These are phyloP conservation scores for Dicyrtomina minuta DNA, from an alignment of 2,888 invertebrate genomes.

Conservation along the genomic window DNA sequence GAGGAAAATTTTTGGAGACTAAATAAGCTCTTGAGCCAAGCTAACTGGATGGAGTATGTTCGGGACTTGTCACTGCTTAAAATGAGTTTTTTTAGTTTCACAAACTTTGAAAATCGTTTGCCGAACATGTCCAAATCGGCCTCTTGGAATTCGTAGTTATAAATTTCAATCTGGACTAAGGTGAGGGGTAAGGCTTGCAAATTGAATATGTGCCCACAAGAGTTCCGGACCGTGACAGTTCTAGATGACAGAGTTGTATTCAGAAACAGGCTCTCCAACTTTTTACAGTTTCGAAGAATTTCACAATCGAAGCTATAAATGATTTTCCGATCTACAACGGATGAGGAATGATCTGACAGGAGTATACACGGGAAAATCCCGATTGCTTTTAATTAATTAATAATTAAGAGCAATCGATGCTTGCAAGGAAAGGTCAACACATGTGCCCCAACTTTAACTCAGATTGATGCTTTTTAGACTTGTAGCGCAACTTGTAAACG, in stretches of 20 bases:
- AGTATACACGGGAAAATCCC: constrained; percentile 14
- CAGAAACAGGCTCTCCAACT: constrained; percentile 12
- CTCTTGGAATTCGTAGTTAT: neutral
- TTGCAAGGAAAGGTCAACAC: too few relatives aligned
- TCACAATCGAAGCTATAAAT: neutral
- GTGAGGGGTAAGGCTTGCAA: neutral
- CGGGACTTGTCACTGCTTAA: neutral
- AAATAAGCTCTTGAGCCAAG: constrained; percentile 11
- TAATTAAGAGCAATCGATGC: too few relatives aligned
- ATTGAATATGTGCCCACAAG: constrained; percentile 1
- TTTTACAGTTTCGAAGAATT: neutral
- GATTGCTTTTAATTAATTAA: too few relatives aligned
- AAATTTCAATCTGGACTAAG: constrained; percentile 4
- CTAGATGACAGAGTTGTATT: neutral
- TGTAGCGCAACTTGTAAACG: too few relatives aligned
- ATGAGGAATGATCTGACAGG: neutral
- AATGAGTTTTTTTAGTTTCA: neutral
- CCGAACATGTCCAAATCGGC: neutral
- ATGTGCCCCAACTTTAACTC: too few relatives aligned
- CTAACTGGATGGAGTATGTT: neutral
- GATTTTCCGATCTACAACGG: neutral
- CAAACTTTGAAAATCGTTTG: neutral
- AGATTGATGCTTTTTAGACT: too few relatives aligned
- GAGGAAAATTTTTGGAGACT: neutral
- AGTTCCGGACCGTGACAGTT: neutral